phyloP scores from a whole-genome alignment of 2,113 vertebrate species.

The Oplegnathus fasciatus region DNA sequence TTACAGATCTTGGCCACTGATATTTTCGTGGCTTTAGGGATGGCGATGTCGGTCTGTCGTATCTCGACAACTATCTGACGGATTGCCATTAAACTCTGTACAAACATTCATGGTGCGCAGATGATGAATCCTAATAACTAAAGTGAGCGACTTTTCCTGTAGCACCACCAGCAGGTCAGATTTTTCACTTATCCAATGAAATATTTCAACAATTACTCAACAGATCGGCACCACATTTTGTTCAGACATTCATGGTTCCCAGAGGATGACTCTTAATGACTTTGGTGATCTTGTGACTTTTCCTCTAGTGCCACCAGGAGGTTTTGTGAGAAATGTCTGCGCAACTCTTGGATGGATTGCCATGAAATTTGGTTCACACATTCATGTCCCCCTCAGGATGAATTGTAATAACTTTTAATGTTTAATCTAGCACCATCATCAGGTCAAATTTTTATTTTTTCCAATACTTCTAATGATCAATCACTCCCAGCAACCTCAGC shows the following conservation, averaged over 20 bases:
- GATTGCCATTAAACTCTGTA: background rate
- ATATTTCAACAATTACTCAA: too few relatives aligned
- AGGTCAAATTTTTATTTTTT: background rate
- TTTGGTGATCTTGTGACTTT: background rate
- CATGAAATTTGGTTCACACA: background rate
- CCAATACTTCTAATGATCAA: background rate
- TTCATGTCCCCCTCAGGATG: background rate
- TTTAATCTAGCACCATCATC: background rate
- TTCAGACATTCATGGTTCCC: background rate
- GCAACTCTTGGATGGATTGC: background rate
- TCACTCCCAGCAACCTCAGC: background rate
- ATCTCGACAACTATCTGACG: background rate
- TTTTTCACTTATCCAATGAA: too few relatives aligned
- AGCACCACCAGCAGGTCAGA: too few relatives aligned
- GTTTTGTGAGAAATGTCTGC: too few relatives aligned
- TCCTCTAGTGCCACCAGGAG: too few relatives aligned
- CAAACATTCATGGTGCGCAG: background rate
- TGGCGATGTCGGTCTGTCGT: background rate
- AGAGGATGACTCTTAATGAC: background rate
- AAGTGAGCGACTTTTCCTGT: too few relatives aligned
- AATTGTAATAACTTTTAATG: too few relatives aligned
- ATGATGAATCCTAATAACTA: background rate
- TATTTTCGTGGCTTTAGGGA: background rate
- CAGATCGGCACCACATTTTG: too few relatives aligned
- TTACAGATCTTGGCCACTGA: slow-evolving; percentile 6